Evolutionary conservation across 2,797 vertebrate genomes (phyloP).

Genomic region (Sternotherus odoratus): DNA sequence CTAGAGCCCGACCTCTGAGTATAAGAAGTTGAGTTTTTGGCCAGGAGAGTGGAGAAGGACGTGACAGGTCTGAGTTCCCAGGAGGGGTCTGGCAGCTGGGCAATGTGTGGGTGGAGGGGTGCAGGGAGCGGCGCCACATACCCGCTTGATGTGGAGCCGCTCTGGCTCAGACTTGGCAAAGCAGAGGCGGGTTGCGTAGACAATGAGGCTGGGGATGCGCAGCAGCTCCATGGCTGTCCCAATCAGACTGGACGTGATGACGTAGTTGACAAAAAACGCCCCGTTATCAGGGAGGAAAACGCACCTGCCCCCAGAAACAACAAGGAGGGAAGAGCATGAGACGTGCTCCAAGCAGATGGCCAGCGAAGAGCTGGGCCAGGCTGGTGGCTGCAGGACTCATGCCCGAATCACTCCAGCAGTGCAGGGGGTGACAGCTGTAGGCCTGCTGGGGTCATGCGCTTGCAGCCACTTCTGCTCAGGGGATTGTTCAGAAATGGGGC

Average conservation of each 20-base stretch:
- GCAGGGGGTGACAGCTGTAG: not conserved
- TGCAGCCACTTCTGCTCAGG: not conserved
- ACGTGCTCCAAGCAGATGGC: rapidly evolving
- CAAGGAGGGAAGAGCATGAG: not conserved
- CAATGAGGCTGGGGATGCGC: slow-evolving; percentile 89
- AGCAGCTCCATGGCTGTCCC: slow-evolving; percentile 95
- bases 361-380: not conserved
- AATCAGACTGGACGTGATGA: slow-evolving; percentile 92
- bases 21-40: not conserved
- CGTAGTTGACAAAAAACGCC: slow-evolving; percentile 97
- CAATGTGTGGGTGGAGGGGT: rapidly evolving
- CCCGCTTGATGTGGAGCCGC: slow-evolving; percentile 93
- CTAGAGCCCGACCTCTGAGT: not conserved
- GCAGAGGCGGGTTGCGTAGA: slow-evolving; percentile 91
- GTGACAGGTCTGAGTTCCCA: not conserved
- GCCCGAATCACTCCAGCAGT: not conserved
- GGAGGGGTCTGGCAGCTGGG: not conserved
- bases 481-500: not conserved
- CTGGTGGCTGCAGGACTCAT: rapidly evolving
- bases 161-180: slow-evolving; percentile 94
- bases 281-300: slow-evolving; percentile 98
- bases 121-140: slow-evolving; percentile 59
- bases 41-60: not conserved
- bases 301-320: slow-evolving; percentile 82
- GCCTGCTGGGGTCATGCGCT: not conserved